Conservation (phyloP, 2,888 invertebrate genomes). For the Drosophila peninsularis region DNA sequence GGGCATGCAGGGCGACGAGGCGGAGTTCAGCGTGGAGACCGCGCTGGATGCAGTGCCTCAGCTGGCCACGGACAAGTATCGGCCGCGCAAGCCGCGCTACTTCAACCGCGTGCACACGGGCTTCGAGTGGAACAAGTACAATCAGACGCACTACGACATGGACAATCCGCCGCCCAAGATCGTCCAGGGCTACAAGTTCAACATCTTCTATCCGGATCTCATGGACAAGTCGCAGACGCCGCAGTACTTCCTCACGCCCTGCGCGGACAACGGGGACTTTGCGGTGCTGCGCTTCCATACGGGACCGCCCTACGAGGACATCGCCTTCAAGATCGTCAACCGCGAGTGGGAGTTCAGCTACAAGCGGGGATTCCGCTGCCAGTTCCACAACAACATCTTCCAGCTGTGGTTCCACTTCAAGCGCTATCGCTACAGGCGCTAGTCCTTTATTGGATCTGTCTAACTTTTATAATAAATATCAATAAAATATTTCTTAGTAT, state of each 20-base stretch:
- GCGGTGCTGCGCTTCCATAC: slow-evolving; percentile 97
- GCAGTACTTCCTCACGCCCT: slow-evolving; percentile 95
- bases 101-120: slow-evolving; percentile 98
- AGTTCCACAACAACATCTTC: slow-evolving; percentile 99
- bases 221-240: slow-evolving; percentile 97
- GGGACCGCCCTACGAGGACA: slow-evolving; percentile 99
- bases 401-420: slow-evolving; percentile 99
- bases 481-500: too few species aligned
- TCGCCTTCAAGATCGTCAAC: slow-evolving; percentile 99
- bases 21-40: slow-evolving; percentile 95
- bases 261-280: slow-evolving; percentile 97
- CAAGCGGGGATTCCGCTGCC: slow-evolving; percentile 98
- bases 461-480: too few species aligned
- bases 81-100: slow-evolving; percentile 98
- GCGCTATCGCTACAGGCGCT: slow-evolving; percentile 96
- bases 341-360: slow-evolving; percentile 99
- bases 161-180: slow-evolving; percentile 99
- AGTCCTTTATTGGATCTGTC: neutral
- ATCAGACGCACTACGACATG: slow-evolving; percentile 99
- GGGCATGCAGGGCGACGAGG: slow-evolving; percentile 94
- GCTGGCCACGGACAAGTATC: slow-evolving; percentile 98
- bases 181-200: slow-evolving; percentile 99
- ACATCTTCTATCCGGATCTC: slow-evolving; percentile 99
- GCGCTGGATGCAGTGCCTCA: slow-evolving; percentile 92
- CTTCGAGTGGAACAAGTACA: slow-evolving; percentile 99